Base-by-base conservation (phyloP, 53 echinoderm and acorn worm genomes). In the Holothuria leucospilota region DNA sequence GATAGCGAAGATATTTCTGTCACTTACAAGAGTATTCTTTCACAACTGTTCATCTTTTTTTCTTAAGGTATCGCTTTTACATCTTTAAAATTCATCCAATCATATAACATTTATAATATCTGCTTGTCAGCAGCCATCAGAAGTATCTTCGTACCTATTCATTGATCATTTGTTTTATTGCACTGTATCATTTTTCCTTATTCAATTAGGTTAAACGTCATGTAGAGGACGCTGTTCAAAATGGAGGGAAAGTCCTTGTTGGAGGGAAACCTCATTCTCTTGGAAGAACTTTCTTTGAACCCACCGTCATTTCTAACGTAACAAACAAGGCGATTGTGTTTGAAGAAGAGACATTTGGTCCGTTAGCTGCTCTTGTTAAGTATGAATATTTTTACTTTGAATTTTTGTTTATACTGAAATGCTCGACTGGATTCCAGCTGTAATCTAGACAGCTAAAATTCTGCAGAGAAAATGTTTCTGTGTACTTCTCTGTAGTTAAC, bases 261-360 rank as follows among this genome's bases (percentile, higher is more conserved):
- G 87, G 87, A 21, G 87, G 87, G 30, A 61, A 87, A 25, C 25
- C 65, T 27, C 87, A 87, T 66, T n/a, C 29, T 64, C 87, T 81
- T 0, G 87, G 87, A 29, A 77, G 81, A 63, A 87, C 78, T 24
- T 87, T 87, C 63, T 79, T 87, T 63, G 87, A 82, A 82, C 87
- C 87, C 23, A 87, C 87, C 2, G 80, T 87, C 27, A 63, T 87
- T 16, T 46, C 62, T 65, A 69, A 81, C 39, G 87, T 65, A 21
- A 66, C 80, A 29, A 64, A 60, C 14, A 53, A 87, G 13, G 78
- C 78, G 29, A 18, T 81, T 52, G 63, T 80, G 13, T 79, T 42
- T 68, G 34, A 27, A 23, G 87, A 87, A 56, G 87, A 87, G 64
- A 87, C 87, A 2, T 87, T 87, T 66, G 87, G 85, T 60, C 85